Base-by-base conservation (phyloP, 2,113 vertebrate species). In the Tetrao urogallus region DNA sequence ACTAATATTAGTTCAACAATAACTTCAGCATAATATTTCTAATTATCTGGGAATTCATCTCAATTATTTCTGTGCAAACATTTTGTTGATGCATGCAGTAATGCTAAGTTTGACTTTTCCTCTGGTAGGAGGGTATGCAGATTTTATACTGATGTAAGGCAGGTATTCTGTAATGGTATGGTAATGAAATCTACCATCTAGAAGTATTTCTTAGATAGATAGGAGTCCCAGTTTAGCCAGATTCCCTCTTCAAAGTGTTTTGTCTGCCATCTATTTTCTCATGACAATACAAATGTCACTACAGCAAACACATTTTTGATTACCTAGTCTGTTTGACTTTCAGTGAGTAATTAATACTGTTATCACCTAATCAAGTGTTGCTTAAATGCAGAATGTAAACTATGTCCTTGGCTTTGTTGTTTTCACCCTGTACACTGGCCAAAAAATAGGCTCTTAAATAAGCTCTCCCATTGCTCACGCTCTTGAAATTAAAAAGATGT, bases 321-420 rank as follows among this genome's bases (percentile, higher is more conserved):
- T 95, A 90, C 83, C 43, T 89, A 89, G 38, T 40, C 78, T 78
- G 43, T 75, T 86, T 11, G 1, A 36, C 72, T 90, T 70, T 63
- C 73, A 86, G 57, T n/a, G 73, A 60, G 42, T 92, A 96, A 96
- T 94, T 95, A 96, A 74, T 82, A 58, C 48, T 60, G 61, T 93
- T 93, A 93, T 93, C 90, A 84, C 80, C 73, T 94, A 89, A 95
- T 94, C 92, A 92, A 34, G 58, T 45, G 65, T 28, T 89, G 70
- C 61, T 86, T 78, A 94, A 95, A 92, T 58, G 73, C 43, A 75
- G 92, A 86, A 94, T 93, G 70, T 76, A 90, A 94, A 88, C 34
- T 36, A 76, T 9, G 76, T 63, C 90, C 86, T 92, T 94, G 93
- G 20, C 21, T 76, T 79, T 84, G 57, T 72, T 90, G 70, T 84